These are phyloP conservation scores for Diploptera punctata DNA, from an alignment of 2,888 invertebrate genomes.

Conservation along the genomic window DNA sequence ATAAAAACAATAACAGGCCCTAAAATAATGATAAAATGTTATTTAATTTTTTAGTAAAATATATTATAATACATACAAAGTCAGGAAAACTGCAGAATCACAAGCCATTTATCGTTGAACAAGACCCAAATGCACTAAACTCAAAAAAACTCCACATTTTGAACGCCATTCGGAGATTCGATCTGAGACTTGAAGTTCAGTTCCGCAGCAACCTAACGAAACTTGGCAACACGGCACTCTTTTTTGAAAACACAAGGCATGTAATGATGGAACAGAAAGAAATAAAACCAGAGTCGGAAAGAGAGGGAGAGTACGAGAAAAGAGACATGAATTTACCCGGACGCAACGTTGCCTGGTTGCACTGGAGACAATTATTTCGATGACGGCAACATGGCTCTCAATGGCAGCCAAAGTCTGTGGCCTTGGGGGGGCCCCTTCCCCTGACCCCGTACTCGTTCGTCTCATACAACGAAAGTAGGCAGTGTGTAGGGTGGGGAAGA, in stretches of 20 bases:
- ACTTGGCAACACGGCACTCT: conserved; percentile 25
- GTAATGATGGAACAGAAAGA: conserved; percentile 6
- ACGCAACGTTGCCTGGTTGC: conserved; percentile 14
- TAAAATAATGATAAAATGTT: too few relatives aligned
- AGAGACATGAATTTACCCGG: neutral
- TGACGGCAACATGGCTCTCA: conserved; percentile 21
- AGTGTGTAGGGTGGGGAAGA: neutral
- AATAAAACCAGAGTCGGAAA: neutral
- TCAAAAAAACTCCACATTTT: too few relatives aligned
- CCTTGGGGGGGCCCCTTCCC: conserved; percentile 28
- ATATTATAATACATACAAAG: too few relatives aligned
- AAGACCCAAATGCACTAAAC: too few relatives aligned
- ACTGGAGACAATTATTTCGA: conserved; percentile 19
- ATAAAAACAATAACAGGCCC: too few relatives aligned
- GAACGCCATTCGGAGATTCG: neutral
- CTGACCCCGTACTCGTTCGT: neutral
- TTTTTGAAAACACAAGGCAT: conserved; percentile 27
- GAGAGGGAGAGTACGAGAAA: too few relatives aligned
- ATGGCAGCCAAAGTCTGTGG: conserved; percentile 31
- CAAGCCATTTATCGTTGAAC: too few relatives aligned
- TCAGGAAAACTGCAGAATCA: too few relatives aligned
- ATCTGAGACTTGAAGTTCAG: neutral
- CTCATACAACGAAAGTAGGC: neutral
- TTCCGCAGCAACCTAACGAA: neutral
- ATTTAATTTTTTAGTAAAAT: too few relatives aligned